phyloP scores from a whole-genome alignment of 2,113 vertebrate species.

The Bufo bufo region DNA sequence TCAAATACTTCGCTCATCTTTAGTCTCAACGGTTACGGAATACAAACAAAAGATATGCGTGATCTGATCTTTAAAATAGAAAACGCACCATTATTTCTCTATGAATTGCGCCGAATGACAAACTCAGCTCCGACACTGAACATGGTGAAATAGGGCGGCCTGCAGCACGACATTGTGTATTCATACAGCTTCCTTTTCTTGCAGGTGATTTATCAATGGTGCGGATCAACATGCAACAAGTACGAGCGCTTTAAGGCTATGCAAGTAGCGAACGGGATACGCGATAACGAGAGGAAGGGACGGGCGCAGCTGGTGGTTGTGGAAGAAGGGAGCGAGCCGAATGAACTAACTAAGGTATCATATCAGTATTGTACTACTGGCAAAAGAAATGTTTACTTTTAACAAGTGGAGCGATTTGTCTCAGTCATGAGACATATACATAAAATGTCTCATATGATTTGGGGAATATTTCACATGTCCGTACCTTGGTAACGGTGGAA shows the following conservation, averaged over 20 bases:
- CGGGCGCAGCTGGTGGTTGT: constrained; percentile 78
- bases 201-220: constrained; percentile 91
- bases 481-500: too few relatives aligned
- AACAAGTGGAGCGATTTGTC: background rate
- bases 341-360: constrained; percentile 72
- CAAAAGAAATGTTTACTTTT: background rate
- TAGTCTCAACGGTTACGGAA: too few relatives aligned
- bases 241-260: constrained; percentile 86
- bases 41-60: too few relatives aligned
- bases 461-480: too few relatives aligned
- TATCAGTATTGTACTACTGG: background rate
- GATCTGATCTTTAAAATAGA: background rate
- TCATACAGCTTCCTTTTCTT: constrained; percentile 54
- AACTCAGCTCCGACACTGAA: background rate
- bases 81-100: background rate
- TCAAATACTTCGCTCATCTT: too few relatives aligned
- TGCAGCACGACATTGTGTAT: background rate
- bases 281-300: constrained; percentile 87
- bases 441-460: too few relatives aligned
- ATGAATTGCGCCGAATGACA: background rate
- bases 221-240: constrained; percentile 86
- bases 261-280: constrained; percentile 85
- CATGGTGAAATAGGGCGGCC: background rate
- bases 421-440: too few relatives aligned
- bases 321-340: constrained; percentile 83